Base-by-base conservation (phyloP, 2,888 invertebrate species). In the Crepidodera aurea region DNA sequence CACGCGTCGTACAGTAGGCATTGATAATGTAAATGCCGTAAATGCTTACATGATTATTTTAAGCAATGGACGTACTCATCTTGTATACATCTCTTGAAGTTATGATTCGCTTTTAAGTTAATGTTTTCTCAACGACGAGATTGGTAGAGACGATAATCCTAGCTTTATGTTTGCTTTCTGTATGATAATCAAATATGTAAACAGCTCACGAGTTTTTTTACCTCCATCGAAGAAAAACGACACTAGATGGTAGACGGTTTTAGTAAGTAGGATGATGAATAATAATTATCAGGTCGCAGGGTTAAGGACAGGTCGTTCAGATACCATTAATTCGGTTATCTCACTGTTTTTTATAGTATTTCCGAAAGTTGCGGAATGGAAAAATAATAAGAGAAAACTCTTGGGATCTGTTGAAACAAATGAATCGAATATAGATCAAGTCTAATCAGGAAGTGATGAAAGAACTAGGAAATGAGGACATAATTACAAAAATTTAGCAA, bases 21-120 rank as follows among this genome's bases (percentile, higher is more conserved):
- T 53, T 25, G 34, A 22, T 53, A 57, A 57, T 56, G 37, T 56
- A 56, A 56, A 56, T 39, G 42, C 16, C 39, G 46, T 46, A 46
- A 46, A 46, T 25, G 25, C 25, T 27, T 48, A 58, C 62, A 51
- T 48, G 57, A 62, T 62, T 53, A 48, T 54, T 57, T 58, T 50
- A 51, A 51, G 44, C 19, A 57, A 57, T 50, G 51, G 50, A 40
- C 46, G 50, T 37, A 58, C 22, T 63, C 59, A 42, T 59, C 54
- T 57, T 22, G 51, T 37, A 56, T 44, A 34, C 59, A 48, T 42
- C 40, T 42, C 50, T 56, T 37, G 50, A 50, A 63, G 27, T 63
- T 63, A 63, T 59, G 25, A 59, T 19, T 58, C 51, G 32, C 55
- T 40, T 50, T 50, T 61, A 63, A 54, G 54, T 59, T 32, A 63